Base-by-base conservation (phyloP, 2,888 invertebrate species). In the Dicyrtoma fusca region DNA sequence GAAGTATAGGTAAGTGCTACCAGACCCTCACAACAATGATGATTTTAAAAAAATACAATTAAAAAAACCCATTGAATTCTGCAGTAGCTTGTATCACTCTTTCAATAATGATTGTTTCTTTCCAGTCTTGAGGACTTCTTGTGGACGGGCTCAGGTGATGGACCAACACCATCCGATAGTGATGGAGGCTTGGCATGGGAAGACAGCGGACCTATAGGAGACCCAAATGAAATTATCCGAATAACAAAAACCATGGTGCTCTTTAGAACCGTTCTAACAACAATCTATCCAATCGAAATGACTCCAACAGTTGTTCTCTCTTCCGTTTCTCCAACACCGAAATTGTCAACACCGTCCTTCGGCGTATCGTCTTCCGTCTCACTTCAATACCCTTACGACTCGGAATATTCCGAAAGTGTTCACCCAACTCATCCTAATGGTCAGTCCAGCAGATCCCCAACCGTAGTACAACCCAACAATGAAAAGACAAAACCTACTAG, bases 81-180 rank as follows among this genome's bases (percentile, higher is more conserved):
- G n/a, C n/a, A n/a, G n/a, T n/a, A n/a, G n/a, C n/a, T n/a, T n/a
- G n/a, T n/a, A n/a, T n/a, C n/a, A n/a, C n/a, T n/a, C n/a, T n/a
- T n/a, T n/a, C n/a, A n/a, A n/a, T n/a, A n/a, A n/a, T n/a, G n/a
- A n/a, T n/a, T n/a, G n/a, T n/a, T n/a, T n/a, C n/a, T n/a, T 34
- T 34, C 3, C 34, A 75, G 88, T 55, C 84, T 94, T 71, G 92
- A 93, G 81, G 93, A 94, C 83, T 94, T 94, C 84, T 91, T 94
- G 83, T 94, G 94, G 94, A 92, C 92, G 0, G 93, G 93, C 0
- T 91, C 91, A 0, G 93, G 93, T 0, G 93, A 93, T 82, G 92
- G 91, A 0, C 89, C 90, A 14, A 49, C 72, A 25, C 63, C 72
- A 0, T 8, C 34, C 34, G 34, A 8, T 8, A 64, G 75, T 13